A percentile compares a stretch with the other conserved stretches of the same genome.
phyloP scores from a whole-genome alignment of 2,888 invertebrate genomes.

The Octonoba sinensis region DNA sequence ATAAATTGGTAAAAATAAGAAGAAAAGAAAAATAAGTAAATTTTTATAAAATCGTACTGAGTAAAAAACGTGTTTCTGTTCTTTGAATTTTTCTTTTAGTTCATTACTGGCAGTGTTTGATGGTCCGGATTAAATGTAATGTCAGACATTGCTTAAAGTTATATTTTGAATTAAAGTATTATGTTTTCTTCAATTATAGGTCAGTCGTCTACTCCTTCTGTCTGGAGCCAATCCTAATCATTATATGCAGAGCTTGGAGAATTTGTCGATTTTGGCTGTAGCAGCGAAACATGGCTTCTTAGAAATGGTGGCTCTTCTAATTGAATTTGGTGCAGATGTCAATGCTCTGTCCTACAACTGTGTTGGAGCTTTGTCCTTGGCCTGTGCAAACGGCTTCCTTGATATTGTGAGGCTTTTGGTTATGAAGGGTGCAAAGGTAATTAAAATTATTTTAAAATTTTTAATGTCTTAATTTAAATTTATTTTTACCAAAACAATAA shows the following conservation, averaged over 20 bases:
- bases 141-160: too few relatives aligned
- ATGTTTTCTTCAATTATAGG: slow-evolving; percentile 72
- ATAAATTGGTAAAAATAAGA: too few relatives aligned
- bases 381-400: slow-evolving; percentile 88
- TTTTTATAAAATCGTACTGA: too few relatives aligned
- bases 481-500: too few relatives aligned
- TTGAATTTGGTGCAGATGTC: slow-evolving; percentile 92
- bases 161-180: background rate
- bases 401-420: slow-evolving; percentile 79
- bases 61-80: too few relatives aligned
- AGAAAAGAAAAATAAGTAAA: too few relatives aligned
- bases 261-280: slow-evolving; percentile 84
- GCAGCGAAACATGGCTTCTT: slow-evolving; percentile 92
- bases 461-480: too few relatives aligned
- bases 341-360: slow-evolving; percentile 89
- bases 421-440: slow-evolving; percentile 72
- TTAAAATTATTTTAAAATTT: slow-evolving; percentile 23
- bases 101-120: too few relatives aligned
- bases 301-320: slow-evolving; percentile 88
- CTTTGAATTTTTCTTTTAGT: too few relatives aligned
- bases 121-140: too few relatives aligned
- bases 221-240: slow-evolving; percentile 91
- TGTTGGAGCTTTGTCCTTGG: slow-evolving; percentile 87
- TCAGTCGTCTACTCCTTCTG: slow-evolving; percentile 87
- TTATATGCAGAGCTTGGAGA: slow-evolving; percentile 74